Percentiles rank a stretch among this genome's conserved stretches.
These are phyloP conservation scores for Syrmaticus mikado DNA, from an alignment of 2,113 vertebrate species.

Conservation along the genomic window DNA sequence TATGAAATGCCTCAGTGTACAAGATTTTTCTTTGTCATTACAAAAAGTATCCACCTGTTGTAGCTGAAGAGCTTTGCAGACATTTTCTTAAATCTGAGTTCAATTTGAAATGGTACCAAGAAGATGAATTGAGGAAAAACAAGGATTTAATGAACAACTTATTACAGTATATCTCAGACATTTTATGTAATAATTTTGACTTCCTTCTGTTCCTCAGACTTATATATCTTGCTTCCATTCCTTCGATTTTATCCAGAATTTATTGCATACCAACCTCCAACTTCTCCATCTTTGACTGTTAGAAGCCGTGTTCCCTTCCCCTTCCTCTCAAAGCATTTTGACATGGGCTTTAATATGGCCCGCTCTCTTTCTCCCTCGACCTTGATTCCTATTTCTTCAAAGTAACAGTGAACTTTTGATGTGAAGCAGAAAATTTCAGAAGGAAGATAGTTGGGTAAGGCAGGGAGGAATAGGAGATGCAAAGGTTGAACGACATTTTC, in stretches of 20 bases:
- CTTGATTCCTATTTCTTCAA: constrained; percentile 21
- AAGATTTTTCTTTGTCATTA: not conserved
- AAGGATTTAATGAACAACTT: not conserved
- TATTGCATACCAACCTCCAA: not conserved
- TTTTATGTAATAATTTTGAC: not conserved
- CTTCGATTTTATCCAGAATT: not conserved
- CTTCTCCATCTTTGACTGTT: not conserved
- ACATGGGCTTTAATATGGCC: not conserved
- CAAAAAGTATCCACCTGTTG: not conserved
- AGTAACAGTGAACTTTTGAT: not conserved
- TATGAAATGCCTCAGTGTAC: constrained; percentile 12
- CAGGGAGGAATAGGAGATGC: not conserved
- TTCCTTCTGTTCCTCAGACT: not conserved
- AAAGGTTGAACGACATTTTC: constrained; percentile 17
- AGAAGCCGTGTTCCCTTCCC: not conserved
- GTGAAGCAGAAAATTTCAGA: constrained; percentile 6
- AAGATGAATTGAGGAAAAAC: not conserved
- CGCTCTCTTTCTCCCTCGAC: not conserved
- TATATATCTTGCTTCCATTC: not conserved
- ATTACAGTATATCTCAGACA: not conserved
- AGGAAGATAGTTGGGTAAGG: not conserved
- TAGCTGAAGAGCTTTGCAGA: not conserved
- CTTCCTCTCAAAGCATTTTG: not conserved
- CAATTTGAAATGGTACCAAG: constrained; percentile 1
- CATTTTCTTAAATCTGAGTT: not conserved